Conservation (phyloP, 2,797 vertebrate genomes). For the Decapterus maruadsi region DNA sequence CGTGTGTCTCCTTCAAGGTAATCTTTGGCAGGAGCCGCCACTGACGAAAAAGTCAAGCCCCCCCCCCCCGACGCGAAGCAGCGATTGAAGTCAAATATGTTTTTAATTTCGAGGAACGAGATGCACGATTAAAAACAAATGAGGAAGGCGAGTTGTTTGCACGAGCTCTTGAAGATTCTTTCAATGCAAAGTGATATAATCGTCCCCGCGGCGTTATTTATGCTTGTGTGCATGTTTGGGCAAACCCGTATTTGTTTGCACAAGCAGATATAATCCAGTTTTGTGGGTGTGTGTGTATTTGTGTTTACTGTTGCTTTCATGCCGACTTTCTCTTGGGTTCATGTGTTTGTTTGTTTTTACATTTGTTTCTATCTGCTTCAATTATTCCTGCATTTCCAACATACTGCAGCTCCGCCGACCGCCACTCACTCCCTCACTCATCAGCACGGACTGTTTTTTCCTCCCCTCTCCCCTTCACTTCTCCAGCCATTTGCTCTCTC, state of each 20-base stretch:
- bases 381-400: slow-evolving; percentile 13
- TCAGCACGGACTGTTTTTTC: neutral
- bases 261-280: neutral
- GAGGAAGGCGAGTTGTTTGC: slow-evolving; percentile 1
- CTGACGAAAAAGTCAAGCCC: neutral
- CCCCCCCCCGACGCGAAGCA: neutral
- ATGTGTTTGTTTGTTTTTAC: no score
- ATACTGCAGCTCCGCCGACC: neutral
- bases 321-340: neutral
- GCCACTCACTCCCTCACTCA: slow-evolving; percentile 3
- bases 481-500: slow-evolving; percentile 33
- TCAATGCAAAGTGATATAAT: slow-evolving; percentile 22
- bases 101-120: neutral
- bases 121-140: neutral
- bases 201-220: slow-evolving; percentile 1
- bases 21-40: slow-evolving; percentile 12
- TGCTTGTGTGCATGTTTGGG: slow-evolving; percentile 10
- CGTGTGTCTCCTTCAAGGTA: slow-evolving; percentile 25
- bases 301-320: neutral
- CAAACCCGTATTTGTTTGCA: neutral
- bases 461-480: slow-evolving; percentile 8
- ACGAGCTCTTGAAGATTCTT: neutral
- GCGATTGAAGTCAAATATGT: neutral
- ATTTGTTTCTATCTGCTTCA: neutral
- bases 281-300: neutral